Base-by-base conservation (phyloP, 2,113 vertebrate species). In the Microtus pennsylvanicus region DNA sequence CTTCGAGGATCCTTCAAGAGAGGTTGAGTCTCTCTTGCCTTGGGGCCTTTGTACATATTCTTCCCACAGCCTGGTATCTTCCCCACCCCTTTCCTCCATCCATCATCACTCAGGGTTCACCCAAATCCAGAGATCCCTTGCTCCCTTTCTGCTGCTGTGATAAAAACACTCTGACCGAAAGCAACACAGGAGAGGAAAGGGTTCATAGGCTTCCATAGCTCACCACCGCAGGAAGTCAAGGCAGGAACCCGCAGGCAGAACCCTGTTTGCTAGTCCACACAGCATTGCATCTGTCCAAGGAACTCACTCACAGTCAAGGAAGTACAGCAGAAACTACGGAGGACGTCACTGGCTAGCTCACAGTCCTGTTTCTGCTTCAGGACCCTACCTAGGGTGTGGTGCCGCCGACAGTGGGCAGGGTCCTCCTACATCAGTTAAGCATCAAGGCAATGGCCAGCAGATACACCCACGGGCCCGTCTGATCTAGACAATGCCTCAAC, bases 41-140 rank as follows among this genome's bases (percentile, higher is more conserved):
- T 87, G 17, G 89, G 89, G 13, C 82, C 87, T 78, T 87, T 87
- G 94, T 78, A 87, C n/a, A 21, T 11, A 69, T 50, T n/a, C 33
- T 35, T 63, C 72, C 52, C 50, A 47, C 10, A 47, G 45, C 55
- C 47, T 55, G 21, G 33, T 81, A 10, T 52, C 76, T 70, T 80
- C 58, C n/a, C 55, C 47, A 19, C 30, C 75, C 81, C 58, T 6
- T 17, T 17, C 24, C 26, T 63, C 24, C 26, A 38, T 4, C 35
- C 87, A 22, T 63, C 30, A 16, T 55, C 50, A 58, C 6, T 58
- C 58, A 3, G 74, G 69, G 42, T 28, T 82, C 13, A 50, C 69
- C 75, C 89, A 72, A 35, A 77, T 7, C 26, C 26, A 33, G 42
- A 86, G 58, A 26, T 30, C 16, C 58, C 58, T 28, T 26, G 22